Base-by-base conservation (phyloP, 2,113 vertebrate species). In the Takifugu flavidus region DNA sequence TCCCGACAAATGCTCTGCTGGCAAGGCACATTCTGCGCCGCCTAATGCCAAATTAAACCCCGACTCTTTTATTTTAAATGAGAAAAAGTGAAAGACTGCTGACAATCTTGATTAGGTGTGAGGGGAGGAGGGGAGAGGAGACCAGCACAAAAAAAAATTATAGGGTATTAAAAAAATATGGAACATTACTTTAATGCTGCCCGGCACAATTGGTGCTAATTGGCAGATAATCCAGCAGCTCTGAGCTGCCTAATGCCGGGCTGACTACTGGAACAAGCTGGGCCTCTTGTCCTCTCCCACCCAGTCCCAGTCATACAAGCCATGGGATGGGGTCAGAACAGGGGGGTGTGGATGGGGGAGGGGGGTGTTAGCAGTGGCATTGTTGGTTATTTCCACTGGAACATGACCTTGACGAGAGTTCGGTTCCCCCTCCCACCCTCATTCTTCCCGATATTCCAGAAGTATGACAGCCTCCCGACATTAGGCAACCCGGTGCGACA, bases 191-290 rank as follows among this genome's bases (percentile, higher is more conserved):
- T 87, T 90, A 89, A 92, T 90, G 84, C 87, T 61, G 77, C 79
- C 84, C 74, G 68, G 84, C 83, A 90, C 90, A 92, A 91, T 89
- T 92, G 91, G 80, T 86, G 84, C 87, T 92, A 92, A 91, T 92
- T 91, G 91, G 83, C 84, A 92, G 89, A 92, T 92, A 91, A 92
- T 92, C 89, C 87, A 79, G 83, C 65, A 85, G 84, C 87, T 80
- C 74, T 81, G 82, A 76, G 89, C 81, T 71, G 79, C 77, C 80
- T 88, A 82, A 86, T 82, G 78, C 79, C 49, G 65, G 82, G 75
- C 70, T 80, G 83, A 82, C 80, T 75, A 76, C 67, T 84, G 82
- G 86, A 90, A 83, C 82, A 80, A 80, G 73, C 62, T 15, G 44
- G 75, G 70, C 78, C 86, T 71, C 74, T 79, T 67, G 79, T 84